Evolutionary conservation across 2,113 vertebrate genomes (phyloP).

Genomic region (Orientallactaga bullata): DNA sequence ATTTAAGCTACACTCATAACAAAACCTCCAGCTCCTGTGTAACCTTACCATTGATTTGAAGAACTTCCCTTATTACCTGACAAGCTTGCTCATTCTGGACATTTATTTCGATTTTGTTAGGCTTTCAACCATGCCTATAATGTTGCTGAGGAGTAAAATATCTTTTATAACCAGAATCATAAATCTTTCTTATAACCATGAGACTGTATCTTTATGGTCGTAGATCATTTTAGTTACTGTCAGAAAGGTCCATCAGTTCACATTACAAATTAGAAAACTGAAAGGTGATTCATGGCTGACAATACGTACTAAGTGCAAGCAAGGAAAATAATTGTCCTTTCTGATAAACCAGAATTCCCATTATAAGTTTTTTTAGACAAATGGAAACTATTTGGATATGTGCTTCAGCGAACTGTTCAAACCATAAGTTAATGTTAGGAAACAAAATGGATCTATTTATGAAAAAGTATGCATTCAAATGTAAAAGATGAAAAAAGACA

Average conservation of each 20-base stretch:
- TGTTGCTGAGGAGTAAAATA: conserved; percentile 85
- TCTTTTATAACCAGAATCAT: conserved; percentile 80
- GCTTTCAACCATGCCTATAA: conserved; percentile 85
- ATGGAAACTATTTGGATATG: conserved; percentile 19
- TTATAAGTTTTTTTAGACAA: conserved; percentile 68
- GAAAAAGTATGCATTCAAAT: background rate
- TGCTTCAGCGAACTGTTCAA: conserved; percentile 8
- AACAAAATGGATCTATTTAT: conserved; percentile 32
- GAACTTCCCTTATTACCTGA: conserved; percentile 85
- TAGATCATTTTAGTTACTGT: conserved; percentile 82
- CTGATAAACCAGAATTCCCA: conserved; percentile 49
- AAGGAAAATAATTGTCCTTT: conserved; percentile 75
- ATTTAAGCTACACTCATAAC: conserved; percentile 57
- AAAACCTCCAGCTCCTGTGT: conserved; percentile 71
- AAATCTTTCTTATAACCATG: conserved; percentile 81
- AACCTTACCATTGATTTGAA: conserved; percentile 83
- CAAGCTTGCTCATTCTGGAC: conserved; percentile 81
- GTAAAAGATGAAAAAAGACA: background rate
- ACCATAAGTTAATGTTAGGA: background rate
- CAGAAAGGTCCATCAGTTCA: conserved; percentile 79
- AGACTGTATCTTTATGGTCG: conserved; percentile 71
- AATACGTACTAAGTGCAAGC: conserved; percentile 42
- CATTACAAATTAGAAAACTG: conserved; percentile 77
- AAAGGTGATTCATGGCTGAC: conserved; percentile 65
- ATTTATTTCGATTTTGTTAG: conserved; percentile 86